Evolutionary conservation across 1,140 invertebrate genomes (phyloP), one percentile per base, ranked within the genome.

Genomic region (Oscheius sp.): DNA sequence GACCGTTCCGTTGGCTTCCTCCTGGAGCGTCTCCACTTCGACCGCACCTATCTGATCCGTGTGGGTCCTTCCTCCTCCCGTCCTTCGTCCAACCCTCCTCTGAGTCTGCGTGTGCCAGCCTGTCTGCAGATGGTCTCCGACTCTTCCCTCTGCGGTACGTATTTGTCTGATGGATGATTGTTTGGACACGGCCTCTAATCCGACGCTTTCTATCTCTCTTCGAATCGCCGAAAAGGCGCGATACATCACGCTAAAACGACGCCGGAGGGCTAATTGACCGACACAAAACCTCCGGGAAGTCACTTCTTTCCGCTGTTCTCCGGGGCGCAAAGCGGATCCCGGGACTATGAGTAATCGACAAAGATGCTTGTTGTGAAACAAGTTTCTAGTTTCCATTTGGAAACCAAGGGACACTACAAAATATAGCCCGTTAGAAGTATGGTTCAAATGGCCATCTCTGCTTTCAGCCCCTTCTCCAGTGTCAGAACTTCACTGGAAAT

Each of bases 181-280:
- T n/a, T n/a, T n/a, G n/a, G 28, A 26, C 49, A 55, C 15, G 15
- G 7, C 7, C 38, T 42, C 38, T 42, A 42, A 42, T 42, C 49
- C 49, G 28, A 55, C 49, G 7, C 15, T 7, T 4, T 55, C 49
- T 55, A 55, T 55, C 49, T 55, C 7, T 7, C 4, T 13, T 7
- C 15, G 23, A 7, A 55, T 55, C 49, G 49, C 49, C 49, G 49
- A 55, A 55, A 55, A 55, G 49, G 49, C 49, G 49, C 49, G 49
- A 55, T 55, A 55, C 49, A 55, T 55, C 49, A 55, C 49, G 7
- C 15, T 26, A 55, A 55, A 55, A 55, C 49, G 49, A 55, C 49
- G 49, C 15, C 49, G 23, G 7, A 15, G 49, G 15, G 7, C 49
- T 55, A 55, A 55, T 55, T 55, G 49, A 13, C 7, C 49, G 23